phyloP scores from a whole-genome alignment of 2,113 vertebrate genomes.

The Orthonyx spaldingii region DNA sequence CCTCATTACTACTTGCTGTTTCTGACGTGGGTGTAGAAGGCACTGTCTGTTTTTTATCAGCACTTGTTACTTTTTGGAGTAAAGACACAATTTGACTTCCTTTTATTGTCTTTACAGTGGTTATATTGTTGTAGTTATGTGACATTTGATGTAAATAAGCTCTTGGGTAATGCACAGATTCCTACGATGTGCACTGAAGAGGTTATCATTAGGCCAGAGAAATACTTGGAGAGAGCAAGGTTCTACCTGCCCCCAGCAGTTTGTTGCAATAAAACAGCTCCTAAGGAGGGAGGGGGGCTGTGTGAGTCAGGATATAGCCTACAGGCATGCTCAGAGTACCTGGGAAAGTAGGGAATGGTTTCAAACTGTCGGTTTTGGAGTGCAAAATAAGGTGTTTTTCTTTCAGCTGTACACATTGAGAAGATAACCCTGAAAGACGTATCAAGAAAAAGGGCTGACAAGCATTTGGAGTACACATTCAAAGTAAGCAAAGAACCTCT shows the following conservation, averaged over 20 bases:
- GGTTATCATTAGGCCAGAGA: background rate
- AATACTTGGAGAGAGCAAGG: background rate
- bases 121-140: background rate
- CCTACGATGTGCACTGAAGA: background rate
- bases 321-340: background rate
- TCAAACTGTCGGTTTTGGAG: background rate
- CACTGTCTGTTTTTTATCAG: background rate
- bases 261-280: background rate
- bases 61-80: background rate
- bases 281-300: background rate
- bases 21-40: background rate
- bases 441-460: slow-evolving; percentile 85
- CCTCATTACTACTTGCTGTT: background rate
- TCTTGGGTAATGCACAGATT: background rate
- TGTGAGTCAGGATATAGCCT: background rate
- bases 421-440: slow-evolving; percentile 86
- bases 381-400: slow-evolving; percentile 44
- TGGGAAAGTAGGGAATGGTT: background rate
- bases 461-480: slow-evolving; percentile 88
- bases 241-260: background rate
- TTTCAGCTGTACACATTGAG: slow-evolving; percentile 91
- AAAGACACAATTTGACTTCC: background rate
- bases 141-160: background rate
- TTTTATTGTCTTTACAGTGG: background rate
- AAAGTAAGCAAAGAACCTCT: slow-evolving; percentile 75